Base-by-base conservation (phyloP, 1,140 invertebrate genomes). In the Bombus haemorrhoidalis region DNA sequence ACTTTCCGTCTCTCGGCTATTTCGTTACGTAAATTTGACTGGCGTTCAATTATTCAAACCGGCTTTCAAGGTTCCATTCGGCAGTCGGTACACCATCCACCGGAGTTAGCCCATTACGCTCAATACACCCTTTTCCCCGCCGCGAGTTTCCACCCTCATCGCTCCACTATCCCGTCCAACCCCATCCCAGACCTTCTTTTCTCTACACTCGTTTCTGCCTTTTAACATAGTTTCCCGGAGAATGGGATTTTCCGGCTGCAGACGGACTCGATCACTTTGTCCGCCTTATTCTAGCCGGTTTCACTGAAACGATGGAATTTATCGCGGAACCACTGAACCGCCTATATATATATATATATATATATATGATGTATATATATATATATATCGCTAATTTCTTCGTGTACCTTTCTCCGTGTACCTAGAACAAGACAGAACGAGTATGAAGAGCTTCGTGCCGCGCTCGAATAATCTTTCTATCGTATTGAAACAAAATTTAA, bases 21-120 rank as follows among this genome's bases (percentile, higher is more conserved):
- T 89, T 82, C 87, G 88, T 87, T 89, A 74, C 88, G 85, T 77
- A 90, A 90, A 90, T 90, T 90, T 90, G 81, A 87, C 89, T 84
- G 78, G 69, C 74, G 71, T 87, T 90, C 85, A 89, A 90, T 90
- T 89, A 90, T 90, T 90, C 84, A 83, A 53, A 28, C 85, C n/a
- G 71, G 81, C 85, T 79, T 86, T 89, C 73, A 83, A 83, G 72
- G 73, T 85, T 87, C 85, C 81, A 89, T 90, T 87, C 89, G 78
- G 41, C 69, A 81, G 37, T 86, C 83, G 53, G 81, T 88, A 86
- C 85, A 89, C 85, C 68, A 87, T 84, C 74, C 81, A 72, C 47
- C 43, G 39, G 59, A 72, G 57, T 82, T 76, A 66, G 75, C 73
- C 72, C 81, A 68, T 80, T 88, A 66, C 47, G 57, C 62, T 78